Percentiles rank a stretch among this genome's conserved stretches.
These are phyloP conservation scores for Lophotis ruficrista DNA, from an alignment of 2,113 vertebrate species.

Conservation along the genomic window DNA sequence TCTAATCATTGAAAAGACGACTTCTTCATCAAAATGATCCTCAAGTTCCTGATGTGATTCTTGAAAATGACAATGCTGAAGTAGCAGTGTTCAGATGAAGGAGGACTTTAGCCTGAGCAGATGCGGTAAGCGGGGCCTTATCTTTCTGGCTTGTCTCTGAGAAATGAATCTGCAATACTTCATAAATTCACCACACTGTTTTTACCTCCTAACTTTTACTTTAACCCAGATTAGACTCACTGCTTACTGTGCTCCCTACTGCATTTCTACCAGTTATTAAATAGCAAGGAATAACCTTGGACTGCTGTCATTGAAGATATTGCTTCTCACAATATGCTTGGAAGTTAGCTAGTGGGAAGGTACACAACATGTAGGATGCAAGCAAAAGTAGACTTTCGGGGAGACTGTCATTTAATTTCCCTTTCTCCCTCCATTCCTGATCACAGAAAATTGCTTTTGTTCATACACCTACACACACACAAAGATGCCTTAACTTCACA, in stretches of 20 bases:
- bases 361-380: background rate
- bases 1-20: background rate
- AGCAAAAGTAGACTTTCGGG: background rate
- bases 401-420: background rate
- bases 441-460: background rate
- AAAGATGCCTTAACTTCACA: background rate
- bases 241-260: background rate
- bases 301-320: background rate
- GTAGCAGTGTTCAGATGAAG: background rate
- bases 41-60: background rate
- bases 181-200: background rate
- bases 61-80: slow-evolving; percentile 4
- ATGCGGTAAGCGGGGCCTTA: background rate
- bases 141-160: background rate
- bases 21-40: slow-evolving; percentile 18
- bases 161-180: background rate
- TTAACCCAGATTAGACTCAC: background rate
- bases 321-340: background rate
- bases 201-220: background rate
- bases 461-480: background rate
- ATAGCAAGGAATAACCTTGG: background rate
- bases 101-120: background rate
- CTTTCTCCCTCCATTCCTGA: background rate
- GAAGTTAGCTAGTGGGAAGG: background rate
- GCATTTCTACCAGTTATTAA: background rate